These are phyloP conservation scores for Electrona antarctica DNA, from an alignment of 2,113 vertebrate species.

Conservation along the genomic window DNA sequence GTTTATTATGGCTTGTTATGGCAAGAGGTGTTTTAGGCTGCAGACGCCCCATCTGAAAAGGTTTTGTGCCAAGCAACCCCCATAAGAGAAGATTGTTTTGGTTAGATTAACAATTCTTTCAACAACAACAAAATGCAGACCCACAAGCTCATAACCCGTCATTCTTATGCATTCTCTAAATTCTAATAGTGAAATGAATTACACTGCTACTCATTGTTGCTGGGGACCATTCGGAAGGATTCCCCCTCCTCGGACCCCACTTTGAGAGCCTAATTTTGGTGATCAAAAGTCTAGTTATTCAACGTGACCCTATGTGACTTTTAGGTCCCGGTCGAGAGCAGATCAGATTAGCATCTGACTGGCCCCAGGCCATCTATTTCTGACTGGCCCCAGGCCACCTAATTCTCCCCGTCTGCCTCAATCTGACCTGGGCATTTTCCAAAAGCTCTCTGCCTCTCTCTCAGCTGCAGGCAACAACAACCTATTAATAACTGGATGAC, in stretches of 20 bases:
- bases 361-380: conserved; percentile 61
- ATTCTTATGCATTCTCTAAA: too few relatives aligned
- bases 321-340: conserved; percentile 65
- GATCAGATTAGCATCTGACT: conserved; percentile 62
- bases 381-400: conserved; percentile 2
- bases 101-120: too few relatives aligned
- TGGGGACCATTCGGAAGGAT: too few relatives aligned
- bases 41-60: too few relatives aligned
- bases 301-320: conserved; percentile 66
- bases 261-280: conserved; percentile 37
- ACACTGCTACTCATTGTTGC: too few relatives aligned
- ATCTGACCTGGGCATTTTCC: conserved; percentile 56
- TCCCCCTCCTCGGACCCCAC: background rate
- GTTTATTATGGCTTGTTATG: too few relatives aligned
- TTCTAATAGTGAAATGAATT: too few relatives aligned
- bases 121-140: too few relatives aligned
- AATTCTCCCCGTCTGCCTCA: conserved; percentile 55
- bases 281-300: conserved; percentile 70
- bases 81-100: too few relatives aligned
- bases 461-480: conserved; percentile 42
- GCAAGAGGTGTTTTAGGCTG: too few relatives aligned
- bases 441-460: conserved; percentile 24
- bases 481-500: conserved; percentile 61
- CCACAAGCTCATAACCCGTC: too few relatives aligned
- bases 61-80: too few relatives aligned